Evolutionary conservation across 2,797 vertebrate genomes (phyloP).

Genomic region (Taenioides sp.): DNA sequence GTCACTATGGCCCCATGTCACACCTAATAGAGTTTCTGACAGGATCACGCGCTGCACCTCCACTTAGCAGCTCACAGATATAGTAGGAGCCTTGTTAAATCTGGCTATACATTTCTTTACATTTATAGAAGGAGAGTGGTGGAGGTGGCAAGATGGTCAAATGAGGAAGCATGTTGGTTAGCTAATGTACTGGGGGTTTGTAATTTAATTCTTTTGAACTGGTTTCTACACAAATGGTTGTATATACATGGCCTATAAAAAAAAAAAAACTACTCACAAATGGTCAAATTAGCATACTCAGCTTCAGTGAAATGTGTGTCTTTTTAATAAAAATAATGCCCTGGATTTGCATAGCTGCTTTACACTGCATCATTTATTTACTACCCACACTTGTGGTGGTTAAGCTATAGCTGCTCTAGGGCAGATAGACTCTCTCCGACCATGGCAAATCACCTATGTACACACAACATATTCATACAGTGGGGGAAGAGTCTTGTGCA

Average conservation of each 20-base stretch:
- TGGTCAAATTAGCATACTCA: neutral
- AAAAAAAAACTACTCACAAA: neutral
- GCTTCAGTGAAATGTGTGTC: neutral
- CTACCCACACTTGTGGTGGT: neutral
- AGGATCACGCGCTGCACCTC: neutral
- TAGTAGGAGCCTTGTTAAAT: neutral
- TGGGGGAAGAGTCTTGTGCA: too few relatives aligned
- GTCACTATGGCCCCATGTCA: conserved; percentile 4
- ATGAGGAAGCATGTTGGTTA: neutral
- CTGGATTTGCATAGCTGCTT: neutral
- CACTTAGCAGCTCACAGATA: conserved; percentile 8
- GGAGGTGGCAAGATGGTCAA: neutral
- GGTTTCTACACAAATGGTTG: neutral
- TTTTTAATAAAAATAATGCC: neutral
- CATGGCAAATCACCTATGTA: neutral
- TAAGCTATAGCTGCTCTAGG: neutral
- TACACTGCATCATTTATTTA: neutral
- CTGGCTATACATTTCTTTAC: neutral
- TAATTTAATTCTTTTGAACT: neutral
- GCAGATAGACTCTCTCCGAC: neutral
- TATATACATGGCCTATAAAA: neutral
- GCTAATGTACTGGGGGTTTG: neutral
- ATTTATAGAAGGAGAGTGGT: neutral
- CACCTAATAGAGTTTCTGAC: conserved; percentile 12
- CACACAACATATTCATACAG: neutral